These are phyloP conservation scores for Minunthozetes semirufus DNA, from an alignment of 2,888 invertebrate species.

Conservation along the genomic window DNA sequence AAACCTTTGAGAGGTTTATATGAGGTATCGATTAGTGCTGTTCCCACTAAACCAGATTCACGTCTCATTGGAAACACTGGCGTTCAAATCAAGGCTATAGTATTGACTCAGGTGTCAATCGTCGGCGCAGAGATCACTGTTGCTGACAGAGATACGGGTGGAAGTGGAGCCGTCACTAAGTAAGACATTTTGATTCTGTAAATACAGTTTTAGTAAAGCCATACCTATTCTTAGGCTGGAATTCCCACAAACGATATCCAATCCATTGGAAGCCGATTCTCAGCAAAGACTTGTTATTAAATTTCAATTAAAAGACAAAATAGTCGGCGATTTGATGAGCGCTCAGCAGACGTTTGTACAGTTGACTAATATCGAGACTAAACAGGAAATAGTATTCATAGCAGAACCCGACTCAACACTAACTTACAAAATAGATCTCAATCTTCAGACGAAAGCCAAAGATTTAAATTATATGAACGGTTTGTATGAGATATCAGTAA, in stretches of 20 bases:
- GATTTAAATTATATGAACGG: constrained; percentile 72
- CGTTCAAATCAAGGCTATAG: constrained; percentile 57
- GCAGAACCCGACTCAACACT: constrained; percentile 67
- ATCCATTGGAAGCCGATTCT: constrained; percentile 71
- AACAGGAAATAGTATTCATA: constrained; percentile 85
- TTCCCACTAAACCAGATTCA: constrained; percentile 57
- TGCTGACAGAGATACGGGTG: constrained; percentile 75
- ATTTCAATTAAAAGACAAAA: constrained; percentile 68
- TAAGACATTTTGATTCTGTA: constrained; percentile 11
- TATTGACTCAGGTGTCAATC: constrained; percentile 65
- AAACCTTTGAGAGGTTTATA: constrained; percentile 80
- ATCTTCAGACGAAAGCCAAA: constrained; percentile 68
- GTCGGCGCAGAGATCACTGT: constrained; percentile 76
- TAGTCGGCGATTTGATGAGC: constrained; percentile 59
- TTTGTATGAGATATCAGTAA: constrained; percentile 68
- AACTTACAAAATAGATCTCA: constrained; percentile 81
- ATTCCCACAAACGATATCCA: constrained; percentile 64
- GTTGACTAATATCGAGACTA: constrained; percentile 59
- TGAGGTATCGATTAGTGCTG: constrained; percentile 67
- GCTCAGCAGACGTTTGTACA: constrained; percentile 70
- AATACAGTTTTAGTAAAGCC: no score
- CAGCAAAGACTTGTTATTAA: constrained; percentile 80
- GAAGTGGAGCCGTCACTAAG: constrained; percentile 62
- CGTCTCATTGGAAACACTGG: constrained; percentile 55
- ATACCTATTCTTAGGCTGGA: no score